Conservation (phyloP, 2,888 invertebrate genomes). For the Troides aeacus region DNA sequence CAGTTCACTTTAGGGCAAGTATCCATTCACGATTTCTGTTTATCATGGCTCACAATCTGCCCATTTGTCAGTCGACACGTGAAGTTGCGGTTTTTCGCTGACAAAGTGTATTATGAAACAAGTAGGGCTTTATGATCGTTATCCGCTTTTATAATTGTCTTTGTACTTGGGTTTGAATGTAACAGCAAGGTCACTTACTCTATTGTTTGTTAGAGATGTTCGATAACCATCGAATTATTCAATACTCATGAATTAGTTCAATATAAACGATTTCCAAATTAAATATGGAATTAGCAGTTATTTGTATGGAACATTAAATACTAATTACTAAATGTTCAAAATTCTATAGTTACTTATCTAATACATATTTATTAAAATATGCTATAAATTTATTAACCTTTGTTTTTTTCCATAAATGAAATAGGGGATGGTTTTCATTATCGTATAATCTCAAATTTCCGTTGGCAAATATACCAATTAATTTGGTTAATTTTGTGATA, state of each 20-base stretch:
- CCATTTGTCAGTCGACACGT: conserved; percentile 23
- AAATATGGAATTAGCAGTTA: background rate
- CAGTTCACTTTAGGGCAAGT: conserved; percentile 11
- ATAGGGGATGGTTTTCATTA: background rate
- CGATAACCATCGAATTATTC: background rate
- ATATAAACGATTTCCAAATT: background rate
- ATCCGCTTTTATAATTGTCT: conserved; percentile 20
- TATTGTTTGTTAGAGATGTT: background rate
- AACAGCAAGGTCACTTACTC: conserved; percentile 9
- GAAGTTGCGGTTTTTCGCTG: conserved; percentile 16
- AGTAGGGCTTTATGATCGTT: conserved; percentile 15
- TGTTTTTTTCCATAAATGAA: no score
- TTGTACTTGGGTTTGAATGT: conserved; percentile 15
- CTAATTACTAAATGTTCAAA: no score
- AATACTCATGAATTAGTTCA: background rate
- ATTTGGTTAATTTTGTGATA: background rate
- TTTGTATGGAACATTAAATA: no score
- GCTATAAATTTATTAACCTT: no score
- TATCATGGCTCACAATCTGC: conserved; percentile 28
- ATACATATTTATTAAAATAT: no score
- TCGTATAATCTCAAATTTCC: background rate
- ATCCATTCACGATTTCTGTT: conserved; percentile 28
- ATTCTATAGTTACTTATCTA: no score
- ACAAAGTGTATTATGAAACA: conserved; percentile 19
- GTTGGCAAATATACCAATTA: background rate